Percentiles rank a stretch among this genome's conserved stretches.
These are phyloP conservation scores for Aphidius colemani DNA, from an alignment of 2,888 invertebrate species.

Conservation along the genomic window DNA sequence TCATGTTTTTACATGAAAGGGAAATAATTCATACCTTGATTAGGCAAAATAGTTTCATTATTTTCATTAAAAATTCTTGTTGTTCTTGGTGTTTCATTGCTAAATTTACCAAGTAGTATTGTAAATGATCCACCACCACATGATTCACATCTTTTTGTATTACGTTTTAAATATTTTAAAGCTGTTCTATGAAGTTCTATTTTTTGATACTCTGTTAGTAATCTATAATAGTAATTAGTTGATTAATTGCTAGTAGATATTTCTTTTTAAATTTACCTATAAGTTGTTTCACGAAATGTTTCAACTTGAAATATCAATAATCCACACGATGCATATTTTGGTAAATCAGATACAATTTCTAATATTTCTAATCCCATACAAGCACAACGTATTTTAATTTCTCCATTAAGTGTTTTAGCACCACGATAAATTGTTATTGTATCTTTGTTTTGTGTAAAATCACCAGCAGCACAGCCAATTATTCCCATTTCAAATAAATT, in stretches of 20 bases:
- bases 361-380: constrained; percentile 57
- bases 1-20: constrained; percentile 15
- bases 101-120: constrained; percentile 59
- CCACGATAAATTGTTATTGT: constrained; percentile 51
- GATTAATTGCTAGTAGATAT: background rate
- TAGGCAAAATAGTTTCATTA: constrained; percentile 29
- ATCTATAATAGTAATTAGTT: constrained; percentile 39
- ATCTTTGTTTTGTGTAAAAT: constrained; percentile 62
- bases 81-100: constrained; percentile 44
- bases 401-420: constrained; percentile 47
- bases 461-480: constrained; percentile 67
- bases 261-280: constrained; percentile 51
- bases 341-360: constrained; percentile 63
- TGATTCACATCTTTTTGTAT: constrained; percentile 64
- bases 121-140: constrained; percentile 67
- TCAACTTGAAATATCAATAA: constrained; percentile 66
- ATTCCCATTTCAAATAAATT: constrained; percentile 68
- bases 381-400: constrained; percentile 55
- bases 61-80: constrained; percentile 28
- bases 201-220: constrained; percentile 69
- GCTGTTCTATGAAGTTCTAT: constrained; percentile 67
- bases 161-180: constrained; percentile 65
- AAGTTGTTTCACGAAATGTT: constrained; percentile 66
- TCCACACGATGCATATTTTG: constrained; percentile 68
- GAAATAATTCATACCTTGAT: background rate